These are phyloP conservation scores for Criorhina ranunculi DNA, from an alignment of 2,888 invertebrate species.

Conservation along the genomic window DNA sequence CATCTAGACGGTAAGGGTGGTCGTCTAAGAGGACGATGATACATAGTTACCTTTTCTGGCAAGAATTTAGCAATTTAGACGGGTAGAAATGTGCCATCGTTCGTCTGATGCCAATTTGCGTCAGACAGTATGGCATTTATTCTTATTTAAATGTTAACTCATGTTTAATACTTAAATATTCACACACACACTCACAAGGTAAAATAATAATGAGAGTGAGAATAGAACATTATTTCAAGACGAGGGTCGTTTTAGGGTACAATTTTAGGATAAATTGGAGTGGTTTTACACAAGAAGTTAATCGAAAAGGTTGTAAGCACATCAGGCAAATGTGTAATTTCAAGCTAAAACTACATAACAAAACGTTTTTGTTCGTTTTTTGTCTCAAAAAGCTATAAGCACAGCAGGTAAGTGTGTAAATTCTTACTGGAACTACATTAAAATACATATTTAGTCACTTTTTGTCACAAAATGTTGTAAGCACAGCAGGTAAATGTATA, in stretches of 20 bases:
- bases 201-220: background rate
- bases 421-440: background rate
- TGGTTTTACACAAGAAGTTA: background rate
- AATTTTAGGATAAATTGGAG: too few relatives aligned
- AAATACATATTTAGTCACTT: background rate
- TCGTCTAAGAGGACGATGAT: background rate
- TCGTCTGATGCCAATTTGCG: conserved; percentile 57
- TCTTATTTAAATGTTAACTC: too few relatives aligned
- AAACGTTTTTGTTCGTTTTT: background rate
- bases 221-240: background rate
- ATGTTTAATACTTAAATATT: background rate
- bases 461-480: conserved; percentile 26
- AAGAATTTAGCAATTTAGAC: conserved; percentile 35
- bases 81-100: background rate
- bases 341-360: too few relatives aligned
- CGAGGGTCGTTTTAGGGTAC: too few relatives aligned
- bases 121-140: conserved; percentile 27
- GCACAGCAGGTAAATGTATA: background rate
- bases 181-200: background rate
- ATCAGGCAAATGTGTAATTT: background rate
- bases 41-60: conserved; percentile 40
- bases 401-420: background rate
- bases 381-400: conserved; percentile 34
- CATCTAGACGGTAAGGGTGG: background rate
- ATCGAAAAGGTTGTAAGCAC: conserved; percentile 28